These are phyloP conservation scores for Thryonomys swinderianus DNA, from an alignment of 2,113 vertebrate genomes.

Conservation along the genomic window DNA sequence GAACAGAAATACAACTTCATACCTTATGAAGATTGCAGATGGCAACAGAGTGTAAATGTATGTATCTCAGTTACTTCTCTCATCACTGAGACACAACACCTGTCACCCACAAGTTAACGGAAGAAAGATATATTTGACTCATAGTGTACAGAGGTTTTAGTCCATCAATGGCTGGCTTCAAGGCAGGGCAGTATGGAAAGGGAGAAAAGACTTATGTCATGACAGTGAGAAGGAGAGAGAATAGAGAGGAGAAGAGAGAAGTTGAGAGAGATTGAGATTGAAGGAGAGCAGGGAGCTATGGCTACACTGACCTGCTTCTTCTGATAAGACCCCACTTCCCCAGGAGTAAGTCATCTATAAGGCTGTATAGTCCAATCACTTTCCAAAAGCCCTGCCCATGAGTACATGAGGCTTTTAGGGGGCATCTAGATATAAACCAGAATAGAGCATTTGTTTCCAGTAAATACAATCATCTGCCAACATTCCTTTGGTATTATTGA, in stretches of 20 bases:
- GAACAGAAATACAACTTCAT: too few species aligned
- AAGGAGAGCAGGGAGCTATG: neutral
- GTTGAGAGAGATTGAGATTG: neutral
- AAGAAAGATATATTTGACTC: neutral
- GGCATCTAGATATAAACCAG: neutral
- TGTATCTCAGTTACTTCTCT: neutral
- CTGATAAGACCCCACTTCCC: neutral
- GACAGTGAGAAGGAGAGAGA: neutral
- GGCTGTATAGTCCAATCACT: neutral
- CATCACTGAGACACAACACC: neutral
- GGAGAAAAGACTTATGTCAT: neutral
- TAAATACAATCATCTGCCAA: conserved; percentile 6
- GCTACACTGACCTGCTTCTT: neutral
- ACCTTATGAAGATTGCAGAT: neutral
- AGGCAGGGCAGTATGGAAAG: neutral
- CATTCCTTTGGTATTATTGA: conserved; percentile 37
- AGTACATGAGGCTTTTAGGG: neutral
- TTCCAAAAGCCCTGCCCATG: neutral
- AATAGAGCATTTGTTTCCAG: neutral
- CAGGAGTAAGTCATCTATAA: neutral
- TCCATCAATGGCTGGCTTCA: neutral
- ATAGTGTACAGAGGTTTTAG: neutral
- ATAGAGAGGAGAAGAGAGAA: neutral
- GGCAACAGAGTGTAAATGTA: neutral
- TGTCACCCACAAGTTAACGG: neutral